Percentiles rank a stretch among this genome's conserved stretches.
Conservation (phyloP, 2,888 invertebrate genomes). For the Crocallis elinguaria region DNA sequence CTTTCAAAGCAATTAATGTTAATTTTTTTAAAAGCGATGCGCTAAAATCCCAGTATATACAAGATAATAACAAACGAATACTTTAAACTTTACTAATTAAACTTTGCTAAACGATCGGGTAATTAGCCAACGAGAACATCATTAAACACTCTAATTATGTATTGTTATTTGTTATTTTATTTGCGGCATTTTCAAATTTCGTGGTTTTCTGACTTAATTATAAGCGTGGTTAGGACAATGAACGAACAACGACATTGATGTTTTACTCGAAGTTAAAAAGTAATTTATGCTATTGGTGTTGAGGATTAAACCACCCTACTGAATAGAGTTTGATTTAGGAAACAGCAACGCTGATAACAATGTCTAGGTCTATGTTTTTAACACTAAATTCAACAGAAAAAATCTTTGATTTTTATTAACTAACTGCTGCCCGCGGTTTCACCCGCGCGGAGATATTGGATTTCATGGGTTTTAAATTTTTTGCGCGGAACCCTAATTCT, state of each 20-base stretch:
- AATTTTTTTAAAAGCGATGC: not conserved
- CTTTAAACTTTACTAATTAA: slow-evolving; percentile 9
- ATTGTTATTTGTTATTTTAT: not conserved
- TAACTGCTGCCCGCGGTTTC: too few species aligned
- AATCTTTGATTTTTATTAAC: too few species aligned
- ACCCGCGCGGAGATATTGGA: too few species aligned
- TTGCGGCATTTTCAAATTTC: not conserved
- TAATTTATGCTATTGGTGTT: not conserved
- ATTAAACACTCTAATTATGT: not conserved
- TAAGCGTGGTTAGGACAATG: not conserved
- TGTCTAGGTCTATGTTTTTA: too few species aligned
- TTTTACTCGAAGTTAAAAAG: not conserved
- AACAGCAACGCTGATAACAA: not conserved
- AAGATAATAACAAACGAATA: not conserved
- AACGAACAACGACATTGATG: not conserved
- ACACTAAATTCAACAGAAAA: too few species aligned
- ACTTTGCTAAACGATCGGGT: slow-evolving; percentile 11
- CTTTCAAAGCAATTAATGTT: not conserved
- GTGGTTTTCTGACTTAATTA: not conserved
- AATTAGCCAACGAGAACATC: slow-evolving; percentile 4
- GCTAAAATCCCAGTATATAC: not conserved
- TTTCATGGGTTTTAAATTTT: too few species aligned
- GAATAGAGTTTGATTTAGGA: not conserved
- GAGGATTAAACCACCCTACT: not conserved
- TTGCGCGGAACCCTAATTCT: too few species aligned